A percentile compares a stretch with the other conserved stretches of the same genome.
These are phyloP conservation scores for Trinectes maculatus DNA, from an alignment of 2,113 vertebrate species.

Conservation along the genomic window DNA sequence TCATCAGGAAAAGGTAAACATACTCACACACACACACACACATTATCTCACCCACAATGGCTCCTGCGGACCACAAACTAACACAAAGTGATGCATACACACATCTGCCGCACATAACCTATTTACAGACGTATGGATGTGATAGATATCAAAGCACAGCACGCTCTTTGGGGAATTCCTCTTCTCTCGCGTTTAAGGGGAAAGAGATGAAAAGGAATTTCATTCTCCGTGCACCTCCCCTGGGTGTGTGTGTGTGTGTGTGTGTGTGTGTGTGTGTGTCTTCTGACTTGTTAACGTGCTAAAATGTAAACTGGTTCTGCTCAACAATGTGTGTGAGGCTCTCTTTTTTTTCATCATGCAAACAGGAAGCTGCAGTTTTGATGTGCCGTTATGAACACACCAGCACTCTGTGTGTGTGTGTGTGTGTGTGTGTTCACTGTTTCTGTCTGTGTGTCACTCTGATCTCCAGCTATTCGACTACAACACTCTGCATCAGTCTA, in stretches of 20 bases:
- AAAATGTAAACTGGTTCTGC: conserved; percentile 72
- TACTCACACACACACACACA: neutral
- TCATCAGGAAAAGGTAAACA: conserved; percentile 60
- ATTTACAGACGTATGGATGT: conserved; percentile 71
- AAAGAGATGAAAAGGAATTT: conserved; percentile 68
- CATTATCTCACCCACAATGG: conserved; percentile 26
- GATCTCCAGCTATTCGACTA: conserved; percentile 21
- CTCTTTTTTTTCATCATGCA: conserved; percentile 33
- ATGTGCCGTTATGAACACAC: conserved; percentile 68
- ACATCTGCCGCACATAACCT: conserved; percentile 57
- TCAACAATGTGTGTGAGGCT: conserved; percentile 52
- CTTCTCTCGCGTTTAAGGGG: conserved; percentile 70
- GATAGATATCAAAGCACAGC: conserved; percentile 73
- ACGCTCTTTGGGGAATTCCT: conserved; percentile 69
- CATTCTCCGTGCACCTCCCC: conserved; percentile 48
- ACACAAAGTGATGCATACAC: conserved; percentile 14
- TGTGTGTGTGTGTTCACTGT: no score
- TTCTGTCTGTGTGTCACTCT: conserved; percentile 28
- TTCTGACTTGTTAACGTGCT: conserved; percentile 69
- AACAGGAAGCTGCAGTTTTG: conserved; percentile 42
- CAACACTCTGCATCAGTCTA: conserved; percentile 3
- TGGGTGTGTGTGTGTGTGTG: conserved; percentile 22
- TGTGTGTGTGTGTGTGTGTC: conserved; percentile 26
- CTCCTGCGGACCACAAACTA: conserved; percentile 34
- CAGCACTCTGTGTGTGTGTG: conserved; percentile 31